phyloP scores from a whole-genome alignment of 2,888 invertebrate species.

The Pachycephus smyrnensis region DNA sequence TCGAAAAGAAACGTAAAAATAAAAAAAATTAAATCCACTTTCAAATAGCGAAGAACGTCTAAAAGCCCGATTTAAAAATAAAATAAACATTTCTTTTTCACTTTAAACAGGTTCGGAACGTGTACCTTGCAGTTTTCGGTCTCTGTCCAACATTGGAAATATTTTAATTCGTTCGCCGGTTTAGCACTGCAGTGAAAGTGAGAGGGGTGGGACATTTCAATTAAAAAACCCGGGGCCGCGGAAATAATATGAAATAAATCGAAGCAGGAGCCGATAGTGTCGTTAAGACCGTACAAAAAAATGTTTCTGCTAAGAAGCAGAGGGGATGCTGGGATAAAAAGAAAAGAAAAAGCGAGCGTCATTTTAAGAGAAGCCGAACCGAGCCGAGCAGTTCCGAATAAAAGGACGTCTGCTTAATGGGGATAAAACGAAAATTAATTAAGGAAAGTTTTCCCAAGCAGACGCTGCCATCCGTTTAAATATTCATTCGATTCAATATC shows the following conservation, averaged over 20 bases:
- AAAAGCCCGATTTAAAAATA: too few relatives aligned
- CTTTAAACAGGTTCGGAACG: too few relatives aligned
- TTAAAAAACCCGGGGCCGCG: not conserved
- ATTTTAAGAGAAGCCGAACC: conserved; percentile 27
- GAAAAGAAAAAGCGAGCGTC: not conserved
- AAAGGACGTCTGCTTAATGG: conserved; percentile 42
- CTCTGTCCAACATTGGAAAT: not conserved
- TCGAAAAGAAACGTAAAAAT: too few relatives aligned
- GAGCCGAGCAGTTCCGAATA: conserved; percentile 30
- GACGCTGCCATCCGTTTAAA: conserved; percentile 40
- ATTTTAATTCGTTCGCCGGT: not conserved
- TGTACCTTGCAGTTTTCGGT: too few relatives aligned
- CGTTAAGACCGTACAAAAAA: conserved; percentile 6
- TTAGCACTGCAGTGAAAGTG: not conserved
- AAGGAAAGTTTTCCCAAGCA: conserved; percentile 33
- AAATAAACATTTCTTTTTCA: not conserved
- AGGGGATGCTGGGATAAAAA: not conserved
- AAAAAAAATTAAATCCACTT: too few relatives aligned
- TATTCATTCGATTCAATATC: conserved; percentile 48
- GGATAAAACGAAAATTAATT: conserved; percentile 44
- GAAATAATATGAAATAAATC: conserved; percentile 18
- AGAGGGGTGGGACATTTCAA: not conserved
- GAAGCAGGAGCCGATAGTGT: conserved; percentile 5
- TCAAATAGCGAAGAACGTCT: too few relatives aligned
- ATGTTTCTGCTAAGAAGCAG: not conserved